A percentile compares a stretch with the other conserved stretches of the same genome.
Conservation (phyloP, 2,888 invertebrate species). For the Idaea biselata region DNA sequence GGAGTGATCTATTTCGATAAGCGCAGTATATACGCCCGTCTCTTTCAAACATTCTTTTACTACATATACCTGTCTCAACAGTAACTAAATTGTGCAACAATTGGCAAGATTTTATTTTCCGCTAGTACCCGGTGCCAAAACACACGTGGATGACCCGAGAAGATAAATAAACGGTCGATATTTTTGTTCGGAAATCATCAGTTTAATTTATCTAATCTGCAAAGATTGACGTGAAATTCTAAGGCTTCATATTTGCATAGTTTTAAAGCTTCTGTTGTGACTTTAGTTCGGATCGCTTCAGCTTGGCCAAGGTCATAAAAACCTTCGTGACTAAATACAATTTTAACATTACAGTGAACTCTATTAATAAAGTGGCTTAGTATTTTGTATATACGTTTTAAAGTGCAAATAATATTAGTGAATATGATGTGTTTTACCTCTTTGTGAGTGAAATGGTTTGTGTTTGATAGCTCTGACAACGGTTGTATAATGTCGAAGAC, state of each 20-base stretch:
- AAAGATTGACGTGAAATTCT: slow-evolving; percentile 15
- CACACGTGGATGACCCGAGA: slow-evolving; percentile 64
- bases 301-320: slow-evolving; percentile 38
- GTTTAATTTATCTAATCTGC: slow-evolving; percentile 9
- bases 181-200: slow-evolving; percentile 11
- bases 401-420: slow-evolving; percentile 36
- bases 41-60: slow-evolving; percentile 33
- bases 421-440: slow-evolving; percentile 34
- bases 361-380: slow-evolving; percentile 36
- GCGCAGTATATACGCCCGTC: slow-evolving; percentile 52
- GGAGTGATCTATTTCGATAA: slow-evolving; percentile 72
- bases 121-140: slow-evolving; percentile 57
- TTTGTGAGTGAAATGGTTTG: slow-evolving; percentile 60
- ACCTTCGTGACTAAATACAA: slow-evolving; percentile 32
- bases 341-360: slow-evolving; percentile 38
- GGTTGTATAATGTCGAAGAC: slow-evolving; percentile 89
- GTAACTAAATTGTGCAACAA: slow-evolving; percentile 64
- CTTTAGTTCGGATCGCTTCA: slow-evolving; percentile 24
- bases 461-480: slow-evolving; percentile 43
- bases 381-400: slow-evolving; percentile 43
- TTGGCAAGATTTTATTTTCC: slow-evolving; percentile 67
- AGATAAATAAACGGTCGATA: slow-evolving; percentile 31
- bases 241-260: too few species aligned
- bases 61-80: slow-evolving; percentile 39
- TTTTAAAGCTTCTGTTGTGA: slow-evolving; percentile 10